These are phyloP conservation scores for Tautogolabrus adspersus DNA, from an alignment of 2,113 vertebrate species.

Conservation along the genomic window DNA sequence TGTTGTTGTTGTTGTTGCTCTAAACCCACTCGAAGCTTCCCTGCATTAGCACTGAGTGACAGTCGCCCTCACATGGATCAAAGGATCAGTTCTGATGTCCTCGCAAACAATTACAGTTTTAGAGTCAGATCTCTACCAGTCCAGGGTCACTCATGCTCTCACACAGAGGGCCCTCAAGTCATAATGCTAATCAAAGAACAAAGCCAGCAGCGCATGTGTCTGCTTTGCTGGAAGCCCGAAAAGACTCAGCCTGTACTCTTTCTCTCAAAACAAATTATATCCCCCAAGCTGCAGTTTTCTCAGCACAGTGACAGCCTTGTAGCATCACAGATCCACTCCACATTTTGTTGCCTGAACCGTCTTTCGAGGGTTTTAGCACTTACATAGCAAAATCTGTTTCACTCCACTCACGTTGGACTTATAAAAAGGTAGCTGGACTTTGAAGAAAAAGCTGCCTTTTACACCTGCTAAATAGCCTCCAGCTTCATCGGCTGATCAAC, in stretches of 20 bases:
- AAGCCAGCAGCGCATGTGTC: background rate
- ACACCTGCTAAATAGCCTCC: background rate
- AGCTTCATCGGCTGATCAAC: too few species aligned
- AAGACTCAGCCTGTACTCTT: constrained; percentile 4
- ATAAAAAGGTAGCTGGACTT: background rate
- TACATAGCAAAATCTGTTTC: constrained; percentile 11
- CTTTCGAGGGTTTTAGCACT: constrained; percentile 11
- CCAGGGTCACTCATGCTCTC: constrained; percentile 32
- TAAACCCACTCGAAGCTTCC: constrained; percentile 29
- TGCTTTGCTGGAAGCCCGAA: background rate
- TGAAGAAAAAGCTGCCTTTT: background rate
- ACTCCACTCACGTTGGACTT: background rate
- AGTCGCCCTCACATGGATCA: constrained; percentile 38
- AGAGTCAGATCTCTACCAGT: constrained; percentile 10
- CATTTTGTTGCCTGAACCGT: background rate
- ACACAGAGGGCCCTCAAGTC: constrained; percentile 26
- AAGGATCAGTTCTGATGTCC: constrained; percentile 42
- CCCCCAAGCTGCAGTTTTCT: constrained; percentile 5
- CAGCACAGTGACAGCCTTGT: background rate
- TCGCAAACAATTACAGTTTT: constrained; percentile 43
- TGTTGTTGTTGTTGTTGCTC: background rate
- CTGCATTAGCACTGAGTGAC: constrained; percentile 37
- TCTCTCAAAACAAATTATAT: constrained; percentile 25
- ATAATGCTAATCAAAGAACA: constrained; percentile 38
- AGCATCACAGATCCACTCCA: constrained; percentile 3